Conservation (phyloP, 2,888 invertebrate genomes). For the Drepanosiphum platanoidis region DNA sequence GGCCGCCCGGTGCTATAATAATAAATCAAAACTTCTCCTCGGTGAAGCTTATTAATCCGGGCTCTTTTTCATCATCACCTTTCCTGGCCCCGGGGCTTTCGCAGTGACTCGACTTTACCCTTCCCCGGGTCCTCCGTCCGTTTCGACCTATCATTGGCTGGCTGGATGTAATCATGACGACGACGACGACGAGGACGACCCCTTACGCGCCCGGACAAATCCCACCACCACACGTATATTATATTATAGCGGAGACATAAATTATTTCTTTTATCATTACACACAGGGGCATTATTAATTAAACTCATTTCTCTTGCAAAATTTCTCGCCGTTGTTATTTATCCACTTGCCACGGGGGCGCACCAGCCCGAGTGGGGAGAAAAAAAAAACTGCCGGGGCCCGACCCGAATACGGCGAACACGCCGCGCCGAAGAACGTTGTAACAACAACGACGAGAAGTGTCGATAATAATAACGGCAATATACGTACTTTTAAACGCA, state of each 20-base stretch:
- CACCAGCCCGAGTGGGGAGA: neutral
- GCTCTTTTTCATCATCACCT: slow-evolving; percentile 61
- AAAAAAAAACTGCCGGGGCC: neutral
- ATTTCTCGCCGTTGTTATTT: slow-evolving; percentile 29
- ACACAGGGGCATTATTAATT: slow-evolving; percentile 55
- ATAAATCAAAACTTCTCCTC: slow-evolving; percentile 61
- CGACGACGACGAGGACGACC: too few species aligned
- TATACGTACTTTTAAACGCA: too few species aligned
- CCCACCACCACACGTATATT: slow-evolving; percentile 30
- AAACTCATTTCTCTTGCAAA: slow-evolving; percentile 57
- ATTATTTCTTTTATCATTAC: slow-evolving; percentile 62
- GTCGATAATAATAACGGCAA: neutral
- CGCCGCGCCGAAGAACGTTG: neutral
- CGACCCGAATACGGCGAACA: neutral
- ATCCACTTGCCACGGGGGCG: slow-evolving; percentile 3
- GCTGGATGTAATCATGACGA: slow-evolving; percentile 53
- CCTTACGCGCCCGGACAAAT: slow-evolving; percentile 48
- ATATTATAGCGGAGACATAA: slow-evolving; percentile 56
- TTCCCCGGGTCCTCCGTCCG: neutral
- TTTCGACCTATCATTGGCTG: slow-evolving; percentile 22
- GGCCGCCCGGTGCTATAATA: slow-evolving; percentile 27
- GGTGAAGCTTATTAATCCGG: slow-evolving; percentile 56
- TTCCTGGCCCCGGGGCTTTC: slow-evolving; percentile 22
- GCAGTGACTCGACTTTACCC: neutral
- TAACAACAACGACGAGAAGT: neutral